These are phyloP conservation scores for Hemaris fuciformis DNA, from an alignment of 2,888 invertebrate genomes.

Conservation along the genomic window DNA sequence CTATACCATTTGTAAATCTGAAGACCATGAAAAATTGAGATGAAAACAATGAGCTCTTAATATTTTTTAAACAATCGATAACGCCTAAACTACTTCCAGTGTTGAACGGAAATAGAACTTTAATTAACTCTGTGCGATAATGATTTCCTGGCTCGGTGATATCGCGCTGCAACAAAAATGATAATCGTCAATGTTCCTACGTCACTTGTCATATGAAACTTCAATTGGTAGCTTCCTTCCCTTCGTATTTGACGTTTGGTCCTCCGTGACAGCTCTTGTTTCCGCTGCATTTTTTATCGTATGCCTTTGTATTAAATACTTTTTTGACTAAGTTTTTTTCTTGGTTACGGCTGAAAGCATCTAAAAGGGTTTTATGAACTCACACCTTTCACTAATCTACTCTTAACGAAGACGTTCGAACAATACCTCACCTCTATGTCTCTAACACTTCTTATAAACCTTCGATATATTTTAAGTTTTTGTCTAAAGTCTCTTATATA, in stretches of 20 bases:
- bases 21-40: too few species aligned
- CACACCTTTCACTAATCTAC: too few species aligned
- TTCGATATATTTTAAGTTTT: too few species aligned
- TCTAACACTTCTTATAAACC: too few species aligned
- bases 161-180: slow-evolving; percentile 2
- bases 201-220: slow-evolving; percentile 5
- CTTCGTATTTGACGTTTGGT: slow-evolving; percentile 18
- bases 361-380: too few species aligned
- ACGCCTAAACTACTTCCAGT: slow-evolving; percentile 14
- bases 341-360: too few species aligned
- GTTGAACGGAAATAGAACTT: slow-evolving; percentile 22
- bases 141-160: slow-evolving; percentile 24
- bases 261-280: not conserved
- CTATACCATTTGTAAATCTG: too few species aligned
- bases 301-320: too few species aligned
- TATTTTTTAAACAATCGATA: not conserved
- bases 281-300: not conserved
- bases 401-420: not conserved
- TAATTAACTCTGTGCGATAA: slow-evolving; percentile 29
- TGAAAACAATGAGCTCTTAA: too few species aligned
- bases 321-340: too few species aligned
- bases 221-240: slow-evolving; percentile 17
- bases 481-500: too few species aligned
- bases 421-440: not conserved
- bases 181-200: slow-evolving; percentile 6